Evolutionary conservation across 2,113 vertebrate species (phyloP).

Genomic region (Paramormyrops kingsleyae): DNA sequence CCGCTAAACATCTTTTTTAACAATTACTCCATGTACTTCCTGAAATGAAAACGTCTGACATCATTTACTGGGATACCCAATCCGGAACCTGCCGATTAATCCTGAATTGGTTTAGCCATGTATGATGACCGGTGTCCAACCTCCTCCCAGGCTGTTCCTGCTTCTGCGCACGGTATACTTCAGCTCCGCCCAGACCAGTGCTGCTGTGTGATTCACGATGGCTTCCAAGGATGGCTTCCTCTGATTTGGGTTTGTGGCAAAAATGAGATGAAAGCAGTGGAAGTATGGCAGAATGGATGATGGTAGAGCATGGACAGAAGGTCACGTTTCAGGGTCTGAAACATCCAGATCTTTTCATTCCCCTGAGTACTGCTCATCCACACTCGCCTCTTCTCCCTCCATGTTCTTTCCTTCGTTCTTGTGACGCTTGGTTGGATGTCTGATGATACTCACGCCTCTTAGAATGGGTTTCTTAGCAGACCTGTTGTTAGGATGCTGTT

Average conservation of each 20-base stretch:
- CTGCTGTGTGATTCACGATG: neutral
- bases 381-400: neutral
- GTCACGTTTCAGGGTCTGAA: neutral
- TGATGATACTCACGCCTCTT: neutral
- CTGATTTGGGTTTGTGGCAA: neutral
- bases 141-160: neutral
- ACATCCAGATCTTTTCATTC: neutral
- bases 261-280: neutral
- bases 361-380: neutral
- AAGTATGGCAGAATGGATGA: neutral
- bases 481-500: neutral
- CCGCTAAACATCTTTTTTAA: neutral
- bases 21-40: neutral
- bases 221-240: neutral
- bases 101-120: neutral
- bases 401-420: neutral
- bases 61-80: neutral
- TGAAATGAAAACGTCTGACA: neutral
- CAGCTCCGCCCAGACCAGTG: neutral
- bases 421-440: neutral
- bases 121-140: neutral
- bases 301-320: neutral
- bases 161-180: neutral
- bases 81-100: neutral
- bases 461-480: neutral